Base-by-base conservation (phyloP, 1,140 invertebrate genomes). In the Scaptomyza montana region DNA sequence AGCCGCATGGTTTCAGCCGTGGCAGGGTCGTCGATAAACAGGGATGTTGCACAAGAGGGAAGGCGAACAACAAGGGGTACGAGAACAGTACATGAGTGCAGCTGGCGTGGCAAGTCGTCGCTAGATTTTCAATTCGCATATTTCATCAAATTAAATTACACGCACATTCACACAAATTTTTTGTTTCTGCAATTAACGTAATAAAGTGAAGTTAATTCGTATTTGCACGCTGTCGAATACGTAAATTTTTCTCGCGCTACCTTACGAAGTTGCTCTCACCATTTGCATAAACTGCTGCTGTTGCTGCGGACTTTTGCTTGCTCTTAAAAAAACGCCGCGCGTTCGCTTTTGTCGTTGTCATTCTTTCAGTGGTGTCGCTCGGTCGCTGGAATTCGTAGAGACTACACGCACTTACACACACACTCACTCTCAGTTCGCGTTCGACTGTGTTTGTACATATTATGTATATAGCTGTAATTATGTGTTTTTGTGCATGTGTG, bases 11-110 rank as follows among this genome's bases (percentile, higher is more conserved):
- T 84, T 84, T 85, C 47, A 75, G 75, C 79, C 75, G 70, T 82
- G 75, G 79, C 79, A 81, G 75, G 63, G 63, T 74, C 70, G 65
- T 67, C 74, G 57, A 80, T 80, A 65, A 79, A 76, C 80, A 85
- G 80, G 81, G 81, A 72, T 86, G 82, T 86, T 86, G 81, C 82
- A 80, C 78, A 85, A 80, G 81, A 84, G 54, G 68, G 75, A 64
- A 67, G 41, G 46, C 67, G 45, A 12, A 30, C 61, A 41, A 72
- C 53, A 54, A 63, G 78, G 61, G 43, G 53, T 59, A 60, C 51
- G 19, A 57, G 19, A 43, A 51, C 56, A 74, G 51, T 74, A 51
- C 51, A 33, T 57, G 67, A 71, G 63, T 78, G 74, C 78, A 69
- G 68, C 61, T 71, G 60, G 72, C 81, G 84, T 87, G 81, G 82